Evolutionary conservation across 23 tunicate genomes (phyloP), one percentile per base, ranked within the genome.

Genomic region (Diplosoma virens): DNA sequence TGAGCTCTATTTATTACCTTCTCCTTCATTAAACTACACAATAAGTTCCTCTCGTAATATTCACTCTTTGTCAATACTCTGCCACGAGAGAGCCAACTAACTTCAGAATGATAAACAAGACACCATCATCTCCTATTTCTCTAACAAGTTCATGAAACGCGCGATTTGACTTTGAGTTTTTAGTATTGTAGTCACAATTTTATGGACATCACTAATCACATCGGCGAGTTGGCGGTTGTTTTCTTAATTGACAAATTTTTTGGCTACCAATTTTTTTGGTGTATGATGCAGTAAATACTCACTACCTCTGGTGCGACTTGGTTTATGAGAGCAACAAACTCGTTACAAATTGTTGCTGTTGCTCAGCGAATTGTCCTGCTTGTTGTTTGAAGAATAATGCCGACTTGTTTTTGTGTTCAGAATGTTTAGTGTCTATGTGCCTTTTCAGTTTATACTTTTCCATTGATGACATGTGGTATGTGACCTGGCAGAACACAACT

Each of bases 61-160:
- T 80, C n/a, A n/a, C n/a, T n/a, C n/a, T 33, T 27, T 75, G 81
- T 82, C 86, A 41, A 82, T 33, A 82, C 81, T 74, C 48, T 82
- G 75, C 80, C 72, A 75, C 37, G 81, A 76, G n/a, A n/a, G 47
- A 76, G 81, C 81, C 85, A 73, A 52, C 85, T 80, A 28, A 61
- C 87, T 83, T 83, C 82, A 34, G 87, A 83, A 65, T 76, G 87
- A 33, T 77, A 63, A 77, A 59, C 82, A 54, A 77, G 82, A 83
- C 64, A 65, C 87, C 41, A 61, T 33, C 81, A 75, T 64, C 75
- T 76, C 82, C 87, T 75, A 83, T 61, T 59, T 76, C 82, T 75
- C 47, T 61, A 82, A 76, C 82, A 83, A 64, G 75, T 83, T 83
- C 87, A 76, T 83, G 75, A 83, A 76, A 77, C 82, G 75, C 63